Percentiles rank a stretch among this genome's conserved stretches.
These are phyloP conservation scores for Xiphydria camelus DNA, from an alignment of 2,888 invertebrate genomes.

Conservation along the genomic window DNA sequence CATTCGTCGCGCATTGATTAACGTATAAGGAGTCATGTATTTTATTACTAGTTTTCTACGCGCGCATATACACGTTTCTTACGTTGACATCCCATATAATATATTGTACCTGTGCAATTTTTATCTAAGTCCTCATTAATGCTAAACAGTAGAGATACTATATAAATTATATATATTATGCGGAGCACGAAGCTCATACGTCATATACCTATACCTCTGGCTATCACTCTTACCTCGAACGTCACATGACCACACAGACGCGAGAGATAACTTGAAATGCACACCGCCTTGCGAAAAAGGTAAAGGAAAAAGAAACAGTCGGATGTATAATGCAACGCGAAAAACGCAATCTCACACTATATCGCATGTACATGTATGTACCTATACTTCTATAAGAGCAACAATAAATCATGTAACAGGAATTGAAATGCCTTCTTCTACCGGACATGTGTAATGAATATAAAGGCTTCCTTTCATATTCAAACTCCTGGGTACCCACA, in stretches of 20 bases:
- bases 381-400: background rate
- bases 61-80: slow-evolving; percentile 1
- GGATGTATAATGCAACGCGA: too few species aligned
- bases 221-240: background rate
- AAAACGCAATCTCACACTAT: too few species aligned
- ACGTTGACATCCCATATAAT: background rate
- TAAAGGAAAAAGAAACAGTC: background rate
- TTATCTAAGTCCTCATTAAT: slow-evolving; percentile 1
- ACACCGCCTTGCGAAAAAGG: background rate
- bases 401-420: background rate
- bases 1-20: background rate
- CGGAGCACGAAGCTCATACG: background rate
- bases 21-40: background rate
- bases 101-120: slow-evolving; percentile 2
- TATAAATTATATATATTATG: background rate
- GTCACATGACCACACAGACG: background rate
- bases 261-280: background rate
- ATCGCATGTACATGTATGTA: background rate
- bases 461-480: too few species aligned
- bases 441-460: background rate
- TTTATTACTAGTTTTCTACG: background rate
- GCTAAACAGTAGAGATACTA: too few species aligned
- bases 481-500: too few species aligned
- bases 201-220: background rate
- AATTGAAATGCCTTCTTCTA: background rate